Percentiles rank a stretch among this genome's conserved stretches.
phyloP scores from a whole-genome alignment of 2,797 vertebrate genomes.

The Emys orbicularis region DNA sequence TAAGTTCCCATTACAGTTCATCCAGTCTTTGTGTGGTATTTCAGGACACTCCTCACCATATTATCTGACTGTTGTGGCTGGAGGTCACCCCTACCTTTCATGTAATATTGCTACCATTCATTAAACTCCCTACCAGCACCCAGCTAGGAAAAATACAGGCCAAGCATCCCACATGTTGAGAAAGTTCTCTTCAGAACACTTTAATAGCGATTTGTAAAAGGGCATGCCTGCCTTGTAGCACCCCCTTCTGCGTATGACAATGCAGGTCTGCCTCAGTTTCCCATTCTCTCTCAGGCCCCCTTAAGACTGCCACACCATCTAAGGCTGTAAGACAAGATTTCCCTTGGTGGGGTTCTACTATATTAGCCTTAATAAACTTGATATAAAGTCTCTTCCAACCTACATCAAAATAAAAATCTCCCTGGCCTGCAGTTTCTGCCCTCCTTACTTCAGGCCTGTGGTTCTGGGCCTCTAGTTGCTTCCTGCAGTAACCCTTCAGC shows the following conservation, averaged over 20 bases:
- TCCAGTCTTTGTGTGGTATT: background rate
- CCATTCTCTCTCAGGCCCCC: background rate
- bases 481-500: background rate
- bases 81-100: background rate
- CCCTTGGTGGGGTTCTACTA: background rate
- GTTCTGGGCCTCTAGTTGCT: background rate
- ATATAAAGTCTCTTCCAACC: background rate
- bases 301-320: background rate
- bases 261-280: background rate
- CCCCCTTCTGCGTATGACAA: background rate
- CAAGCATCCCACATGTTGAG: background rate
- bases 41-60: accelerated
- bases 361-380: too few species aligned
- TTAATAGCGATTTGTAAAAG: background rate
- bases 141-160: background rate
- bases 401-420: background rate
- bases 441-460: background rate
- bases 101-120: background rate
- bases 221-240: background rate
- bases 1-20: background rate
- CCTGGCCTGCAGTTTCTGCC: background rate
- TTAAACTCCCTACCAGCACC: background rate
- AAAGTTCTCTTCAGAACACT: background rate
- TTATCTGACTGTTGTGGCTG: background rate
- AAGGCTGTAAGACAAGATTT: background rate